Percentiles rank a stretch among this genome's conserved stretches.
Conservation (phyloP, 2,888 invertebrate genomes). For the Prosopocoilus inquinatus region DNA sequence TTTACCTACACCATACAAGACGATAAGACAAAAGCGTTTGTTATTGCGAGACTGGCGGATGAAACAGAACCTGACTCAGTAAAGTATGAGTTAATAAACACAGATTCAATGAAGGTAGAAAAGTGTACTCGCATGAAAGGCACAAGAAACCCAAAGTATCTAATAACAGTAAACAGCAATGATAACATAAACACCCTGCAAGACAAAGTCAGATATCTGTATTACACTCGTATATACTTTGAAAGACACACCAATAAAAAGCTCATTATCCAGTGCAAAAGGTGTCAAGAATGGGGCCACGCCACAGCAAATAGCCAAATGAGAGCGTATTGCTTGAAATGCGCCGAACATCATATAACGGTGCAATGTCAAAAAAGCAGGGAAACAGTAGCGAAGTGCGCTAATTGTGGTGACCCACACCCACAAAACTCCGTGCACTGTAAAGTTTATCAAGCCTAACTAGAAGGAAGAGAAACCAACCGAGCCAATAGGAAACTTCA, state of each 20-base stretch:
- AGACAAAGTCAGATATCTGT: not conserved
- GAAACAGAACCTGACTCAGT: not conserved
- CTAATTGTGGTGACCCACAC: no score
- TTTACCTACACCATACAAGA: no score
- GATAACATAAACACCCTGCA: not conserved
- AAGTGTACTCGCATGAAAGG: not conserved
- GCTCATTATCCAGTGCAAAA: constrained; percentile 12
- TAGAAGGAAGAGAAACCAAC: not conserved
- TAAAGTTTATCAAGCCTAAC: not conserved
- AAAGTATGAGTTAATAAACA: not conserved
- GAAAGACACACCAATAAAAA: not conserved
- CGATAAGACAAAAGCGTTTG: not conserved
- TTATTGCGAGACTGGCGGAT: constrained; percentile 1
- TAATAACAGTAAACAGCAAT: not conserved
- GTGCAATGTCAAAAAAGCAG: constrained; percentile 4
- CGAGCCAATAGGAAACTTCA: not conserved
- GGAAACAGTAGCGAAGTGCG: constrained; percentile 12
- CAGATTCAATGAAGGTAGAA: not conserved
- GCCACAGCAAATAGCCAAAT: constrained; percentile 11
- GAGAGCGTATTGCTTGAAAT: constrained; percentile 11
- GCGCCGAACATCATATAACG: constrained; percentile 8
- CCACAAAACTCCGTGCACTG: constrained; percentile 7
- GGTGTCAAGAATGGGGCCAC: constrained; percentile 20
- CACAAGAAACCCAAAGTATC: not conserved
- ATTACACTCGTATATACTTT: not conserved